Conservation (phyloP, 23 tunicate genomes). For the Oikopleura vanhoeffeni region DNA sequence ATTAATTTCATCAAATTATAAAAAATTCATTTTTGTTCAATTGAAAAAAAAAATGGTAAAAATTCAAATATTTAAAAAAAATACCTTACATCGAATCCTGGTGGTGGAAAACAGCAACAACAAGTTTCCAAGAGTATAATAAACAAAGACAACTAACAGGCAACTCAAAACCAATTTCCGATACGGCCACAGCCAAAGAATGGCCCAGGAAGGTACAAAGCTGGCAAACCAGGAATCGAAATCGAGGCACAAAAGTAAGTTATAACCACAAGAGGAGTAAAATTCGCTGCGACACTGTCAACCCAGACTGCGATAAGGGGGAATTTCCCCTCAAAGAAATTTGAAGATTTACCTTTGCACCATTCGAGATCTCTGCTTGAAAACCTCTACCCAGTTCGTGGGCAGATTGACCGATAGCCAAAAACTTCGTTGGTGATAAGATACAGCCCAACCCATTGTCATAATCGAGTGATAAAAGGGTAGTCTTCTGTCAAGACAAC, state of each 20-base stretch:
- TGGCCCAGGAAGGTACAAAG: too few relatives aligned
- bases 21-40: too few relatives aligned
- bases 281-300: conserved; percentile 7
- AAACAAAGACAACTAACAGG: background rate
- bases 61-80: too few relatives aligned
- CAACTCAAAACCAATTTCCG: background rate
- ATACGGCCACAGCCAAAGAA: background rate
- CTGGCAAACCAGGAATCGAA: conserved; percentile 13
- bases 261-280: conserved; percentile 15
- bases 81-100: background rate
- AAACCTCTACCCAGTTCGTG: conserved; percentile 11
- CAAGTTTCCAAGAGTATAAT: conserved; percentile 10
- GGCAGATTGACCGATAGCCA: conserved; percentile 1
- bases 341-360: background rate
- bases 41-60: too few relatives aligned
- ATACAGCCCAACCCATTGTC: conserved; percentile 17
- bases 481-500: background rate
- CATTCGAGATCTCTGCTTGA: conserved; percentile 10
- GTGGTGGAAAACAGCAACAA: background rate
- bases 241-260: conserved; percentile 17
- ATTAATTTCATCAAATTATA: too few relatives aligned
- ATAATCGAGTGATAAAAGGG: conserved; percentile 3
- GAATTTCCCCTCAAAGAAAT: conserved; percentile 21
- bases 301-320: conserved; percentile 7
- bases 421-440: too few relatives aligned